A percentile compares a stretch with the other conserved stretches of the same genome.
phyloP scores from a whole-genome alignment of 2,113 vertebrate species.

The Gallinago paraguaiae region DNA sequence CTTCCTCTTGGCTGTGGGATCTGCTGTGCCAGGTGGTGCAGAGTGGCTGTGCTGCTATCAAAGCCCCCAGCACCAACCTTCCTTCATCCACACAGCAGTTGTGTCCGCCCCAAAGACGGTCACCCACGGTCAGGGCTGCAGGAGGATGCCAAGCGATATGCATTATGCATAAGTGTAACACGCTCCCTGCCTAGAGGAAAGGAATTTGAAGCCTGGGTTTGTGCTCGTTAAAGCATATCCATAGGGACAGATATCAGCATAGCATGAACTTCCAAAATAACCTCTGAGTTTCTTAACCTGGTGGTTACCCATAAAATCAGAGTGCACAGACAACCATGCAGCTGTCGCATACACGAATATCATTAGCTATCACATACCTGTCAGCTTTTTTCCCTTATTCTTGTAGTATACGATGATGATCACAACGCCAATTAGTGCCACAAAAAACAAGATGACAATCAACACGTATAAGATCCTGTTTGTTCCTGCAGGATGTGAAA shows the following conservation, averaged over 20 bases:
- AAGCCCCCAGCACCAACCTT: background rate
- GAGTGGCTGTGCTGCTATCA: background rate
- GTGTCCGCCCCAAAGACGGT: rapidly evolving
- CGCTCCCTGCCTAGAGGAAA: background rate
- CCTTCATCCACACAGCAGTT: background rate
- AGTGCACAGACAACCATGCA: background rate
- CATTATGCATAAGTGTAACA: background rate
- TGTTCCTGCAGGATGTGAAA: slow-evolving; percentile 57
- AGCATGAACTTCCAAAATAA: background rate
- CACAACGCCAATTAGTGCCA: slow-evolving; percentile 60
- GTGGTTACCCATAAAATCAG: background rate
- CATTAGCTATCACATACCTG: slow-evolving; percentile 65
- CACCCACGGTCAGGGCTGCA: background rate
- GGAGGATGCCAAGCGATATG: background rate
- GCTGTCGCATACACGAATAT: background rate
- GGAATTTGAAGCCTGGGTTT: background rate
- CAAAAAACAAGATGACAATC: slow-evolving; percentile 68
- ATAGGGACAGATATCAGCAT: background rate
- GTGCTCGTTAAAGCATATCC: background rate
- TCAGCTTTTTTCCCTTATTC: slow-evolving; percentile 76
- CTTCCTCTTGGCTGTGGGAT: background rate
- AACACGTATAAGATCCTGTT: slow-evolving; percentile 66
- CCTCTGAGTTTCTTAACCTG: background rate
- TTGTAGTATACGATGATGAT: slow-evolving; percentile 67
- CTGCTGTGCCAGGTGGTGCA: background rate